Conservation (phyloP, 2,113 vertebrate genomes). For the Cyprinodon tularosa region DNA sequence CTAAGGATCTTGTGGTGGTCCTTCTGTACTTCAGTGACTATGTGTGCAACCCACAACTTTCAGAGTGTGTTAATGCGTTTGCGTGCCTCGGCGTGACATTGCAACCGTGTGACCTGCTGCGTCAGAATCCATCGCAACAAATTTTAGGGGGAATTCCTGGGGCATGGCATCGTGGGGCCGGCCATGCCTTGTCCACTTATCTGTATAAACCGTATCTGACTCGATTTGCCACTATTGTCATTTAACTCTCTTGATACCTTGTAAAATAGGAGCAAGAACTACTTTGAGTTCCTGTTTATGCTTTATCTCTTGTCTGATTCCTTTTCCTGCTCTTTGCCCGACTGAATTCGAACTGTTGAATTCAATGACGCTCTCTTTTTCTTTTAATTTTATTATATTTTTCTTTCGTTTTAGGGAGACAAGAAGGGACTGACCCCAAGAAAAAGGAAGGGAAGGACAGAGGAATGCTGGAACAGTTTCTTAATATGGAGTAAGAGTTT, state of each 20-base stretch:
- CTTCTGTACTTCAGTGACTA: conserved; percentile 47
- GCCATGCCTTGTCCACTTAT: conserved; percentile 65
- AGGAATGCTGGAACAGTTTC: neutral
- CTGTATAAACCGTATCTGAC: neutral
- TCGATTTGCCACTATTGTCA: neutral
- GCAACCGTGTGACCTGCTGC: conserved; percentile 88
- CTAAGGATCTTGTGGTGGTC: conserved; percentile 64
- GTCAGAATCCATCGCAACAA: conserved; percentile 77
- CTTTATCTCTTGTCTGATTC: neutral
- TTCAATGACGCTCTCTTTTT: neutral
- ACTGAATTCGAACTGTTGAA: neutral
- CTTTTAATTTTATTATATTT: neutral
- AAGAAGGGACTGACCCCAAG: neutral
- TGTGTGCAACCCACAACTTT: conserved; percentile 33
- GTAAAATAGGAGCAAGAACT: neutral
- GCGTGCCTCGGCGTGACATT: conserved; percentile 84
- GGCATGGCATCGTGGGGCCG: conserved; percentile 69
- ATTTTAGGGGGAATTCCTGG: conserved; percentile 67
- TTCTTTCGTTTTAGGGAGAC: neutral
- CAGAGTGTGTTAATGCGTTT: conserved; percentile 35
- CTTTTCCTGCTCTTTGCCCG: neutral
- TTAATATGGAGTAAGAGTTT: neutral
- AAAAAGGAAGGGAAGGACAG: neutral
- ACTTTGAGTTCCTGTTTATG: neutral
- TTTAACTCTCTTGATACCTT: neutral